Conservation (phyloP, 2,797 vertebrate species). For the Buphagus erythrorhynchus region DNA sequence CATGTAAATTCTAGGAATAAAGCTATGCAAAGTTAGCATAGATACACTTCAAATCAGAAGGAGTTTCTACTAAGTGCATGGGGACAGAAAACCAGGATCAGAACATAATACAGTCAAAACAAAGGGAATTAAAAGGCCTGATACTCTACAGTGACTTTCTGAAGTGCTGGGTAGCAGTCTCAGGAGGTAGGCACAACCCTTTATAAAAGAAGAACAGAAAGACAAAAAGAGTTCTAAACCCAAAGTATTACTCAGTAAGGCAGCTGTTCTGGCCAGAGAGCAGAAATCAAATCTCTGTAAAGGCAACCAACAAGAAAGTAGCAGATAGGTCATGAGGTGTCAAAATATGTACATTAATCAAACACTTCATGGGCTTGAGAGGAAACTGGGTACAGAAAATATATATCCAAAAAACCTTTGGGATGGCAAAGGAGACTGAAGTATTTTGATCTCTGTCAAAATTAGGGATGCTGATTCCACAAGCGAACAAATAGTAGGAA, state of each 20-base stretch:
- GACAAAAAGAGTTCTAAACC: not conserved
- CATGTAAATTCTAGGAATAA: not conserved
- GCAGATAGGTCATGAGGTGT: not conserved
- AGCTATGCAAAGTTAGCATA: not conserved
- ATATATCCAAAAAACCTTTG: not conserved
- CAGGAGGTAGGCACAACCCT: not conserved
- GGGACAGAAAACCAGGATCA: not conserved
- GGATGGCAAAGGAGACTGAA: not conserved
- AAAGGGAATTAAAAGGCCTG: constrained; percentile 1
- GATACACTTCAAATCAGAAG: not conserved
- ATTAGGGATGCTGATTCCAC: not conserved
- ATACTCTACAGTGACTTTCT: not conserved
- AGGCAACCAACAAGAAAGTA: not conserved
- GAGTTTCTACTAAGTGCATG: not conserved
- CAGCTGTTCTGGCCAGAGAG: not conserved
- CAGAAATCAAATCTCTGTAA: not conserved
- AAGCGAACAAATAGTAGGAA: not conserved
- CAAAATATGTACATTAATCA: not conserved
- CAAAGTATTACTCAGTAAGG: not conserved
- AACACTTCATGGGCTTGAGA: not conserved
- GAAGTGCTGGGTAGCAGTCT: not conserved
- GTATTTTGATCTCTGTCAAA: not conserved
- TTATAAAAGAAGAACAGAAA: not conserved
- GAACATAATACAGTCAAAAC: not conserved
- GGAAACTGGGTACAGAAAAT: not conserved